phyloP scores from a whole-genome alignment of 2,888 invertebrate species.

The Nezara viridula region DNA sequence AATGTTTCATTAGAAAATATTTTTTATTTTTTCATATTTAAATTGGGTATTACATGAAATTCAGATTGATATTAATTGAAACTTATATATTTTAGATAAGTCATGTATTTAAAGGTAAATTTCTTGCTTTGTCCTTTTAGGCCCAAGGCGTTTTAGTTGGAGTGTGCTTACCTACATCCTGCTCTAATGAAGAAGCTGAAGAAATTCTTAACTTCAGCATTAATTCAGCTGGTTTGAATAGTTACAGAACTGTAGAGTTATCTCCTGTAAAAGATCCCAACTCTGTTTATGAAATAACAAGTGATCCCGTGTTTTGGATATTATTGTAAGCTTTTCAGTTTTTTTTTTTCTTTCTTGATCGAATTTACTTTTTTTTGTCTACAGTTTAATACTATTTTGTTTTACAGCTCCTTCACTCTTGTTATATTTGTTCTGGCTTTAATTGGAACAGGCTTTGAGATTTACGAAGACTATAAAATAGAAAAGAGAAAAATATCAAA shows the following conservation, averaged over 20 bases:
- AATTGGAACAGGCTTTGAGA: constrained; percentile 66
- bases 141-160: constrained; percentile 79
- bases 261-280: constrained; percentile 72
- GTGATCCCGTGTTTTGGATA: constrained; percentile 77
- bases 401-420: constrained; percentile 65
- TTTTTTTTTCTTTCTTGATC: background rate
- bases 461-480: constrained; percentile 64
- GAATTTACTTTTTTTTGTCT: background rate
- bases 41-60: background rate
- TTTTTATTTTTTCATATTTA: background rate
- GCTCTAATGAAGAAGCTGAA: constrained; percentile 76
- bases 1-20: background rate
- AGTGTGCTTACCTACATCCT: constrained; percentile 80
- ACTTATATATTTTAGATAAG: background rate
- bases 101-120: background rate
- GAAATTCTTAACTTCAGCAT: constrained; percentile 70
- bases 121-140: background rate
- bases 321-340: constrained; percentile 73
- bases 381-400: background rate
- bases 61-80: background rate
- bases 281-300: constrained; percentile 76
- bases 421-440: constrained; percentile 64
- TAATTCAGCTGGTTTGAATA: constrained; percentile 59
- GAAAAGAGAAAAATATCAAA: constrained; percentile 64
- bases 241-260: constrained; percentile 64